A percentile compares a stretch with the other conserved stretches of the same genome.
Evolutionary conservation across 2,888 invertebrate species (phyloP).

Genomic region (Strigamia transsilvanica): DNA sequence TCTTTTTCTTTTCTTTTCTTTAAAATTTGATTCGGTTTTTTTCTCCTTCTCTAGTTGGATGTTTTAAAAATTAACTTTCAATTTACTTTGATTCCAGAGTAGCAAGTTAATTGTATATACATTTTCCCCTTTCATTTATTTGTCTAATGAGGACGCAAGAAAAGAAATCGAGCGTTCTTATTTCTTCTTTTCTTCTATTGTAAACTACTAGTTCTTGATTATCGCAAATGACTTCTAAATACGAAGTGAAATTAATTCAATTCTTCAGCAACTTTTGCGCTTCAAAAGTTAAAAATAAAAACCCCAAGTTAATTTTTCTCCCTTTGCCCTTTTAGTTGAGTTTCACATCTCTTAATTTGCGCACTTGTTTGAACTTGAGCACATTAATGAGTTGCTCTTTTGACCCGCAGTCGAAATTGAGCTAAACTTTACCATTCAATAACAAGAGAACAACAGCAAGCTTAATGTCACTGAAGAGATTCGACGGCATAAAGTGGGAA

Average conservation of each 20-base stretch:
- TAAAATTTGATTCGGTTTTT: no score
- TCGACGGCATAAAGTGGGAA: not conserved
- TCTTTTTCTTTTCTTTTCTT: no score
- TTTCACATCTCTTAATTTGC: conserved; percentile 15
- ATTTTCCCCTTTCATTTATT: not conserved
- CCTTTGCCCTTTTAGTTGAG: conserved; percentile 15
- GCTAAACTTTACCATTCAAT: conserved; percentile 20
- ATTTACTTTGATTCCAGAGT: conserved; percentile 1
- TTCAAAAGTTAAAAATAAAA: not conserved
- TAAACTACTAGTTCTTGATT: not conserved
- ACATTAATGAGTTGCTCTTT: not conserved
- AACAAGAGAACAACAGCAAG: not conserved
- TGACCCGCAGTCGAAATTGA: conserved; percentile 20
- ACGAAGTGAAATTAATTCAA: not conserved
- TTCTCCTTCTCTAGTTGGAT: not conserved
- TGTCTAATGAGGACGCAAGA: not conserved
- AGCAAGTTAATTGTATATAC: not conserved
- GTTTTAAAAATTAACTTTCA: conserved; percentile 10
- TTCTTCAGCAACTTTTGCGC: not conserved
- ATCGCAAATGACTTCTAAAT: conserved; percentile 1
- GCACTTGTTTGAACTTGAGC: conserved; percentile 15
- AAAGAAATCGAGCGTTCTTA: not conserved
- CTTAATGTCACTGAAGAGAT: conserved; percentile 15
- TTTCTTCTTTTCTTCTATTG: not conserved
- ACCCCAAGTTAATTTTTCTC: conserved; percentile 2